Percentiles rank a stretch among this genome's conserved stretches.
Evolutionary conservation across 1,140 invertebrate genomes (phyloP).

Genomic region (Steinernema feltiae): DNA sequence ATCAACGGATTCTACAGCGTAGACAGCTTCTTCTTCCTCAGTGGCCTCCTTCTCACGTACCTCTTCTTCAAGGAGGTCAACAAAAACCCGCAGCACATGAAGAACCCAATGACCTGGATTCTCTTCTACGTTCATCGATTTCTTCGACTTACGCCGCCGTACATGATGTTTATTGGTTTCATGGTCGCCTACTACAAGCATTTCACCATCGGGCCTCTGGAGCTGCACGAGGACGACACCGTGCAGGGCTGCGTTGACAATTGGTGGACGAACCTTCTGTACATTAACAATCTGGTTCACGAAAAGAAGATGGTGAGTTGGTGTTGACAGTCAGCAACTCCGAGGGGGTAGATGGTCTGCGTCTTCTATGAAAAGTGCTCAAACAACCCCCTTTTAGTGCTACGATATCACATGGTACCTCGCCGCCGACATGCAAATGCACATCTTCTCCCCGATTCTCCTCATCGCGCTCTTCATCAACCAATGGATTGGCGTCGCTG

Average conservation of each 20-base stretch:
- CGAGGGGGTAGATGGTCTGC: neutral
- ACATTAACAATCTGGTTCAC: constrained; percentile 60
- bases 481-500: constrained; percentile 1
- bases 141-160: constrained; percentile 26
- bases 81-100: neutral
- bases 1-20: constrained; percentile 26
- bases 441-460: constrained; percentile 36
- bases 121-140: constrained; percentile 38
- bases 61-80: constrained; percentile 26
- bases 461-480: constrained; percentile 18
- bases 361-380: neutral
- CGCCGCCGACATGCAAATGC: constrained; percentile 62
- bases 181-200: constrained; percentile 49
- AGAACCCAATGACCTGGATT: constrained; percentile 30
- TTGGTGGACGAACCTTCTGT: constrained; percentile 62
- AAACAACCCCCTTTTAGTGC: constrained; percentile 11
- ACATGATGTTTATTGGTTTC: constrained; percentile 40
- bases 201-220: constrained; percentile 48
- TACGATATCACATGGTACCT: constrained; percentile 59
- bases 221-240: constrained; percentile 48
- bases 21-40: constrained; percentile 30
- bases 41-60: constrained; percentile 26
- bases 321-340: constrained; percentile 4
- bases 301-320: constrained; percentile 34
- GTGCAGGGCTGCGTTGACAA: constrained; percentile 54